A percentile compares a stretch with the other conserved stretches of the same genome.
These are phyloP conservation scores for Pherbina coryleti DNA, from an alignment of 2,888 invertebrate genomes.

Conservation along the genomic window DNA sequence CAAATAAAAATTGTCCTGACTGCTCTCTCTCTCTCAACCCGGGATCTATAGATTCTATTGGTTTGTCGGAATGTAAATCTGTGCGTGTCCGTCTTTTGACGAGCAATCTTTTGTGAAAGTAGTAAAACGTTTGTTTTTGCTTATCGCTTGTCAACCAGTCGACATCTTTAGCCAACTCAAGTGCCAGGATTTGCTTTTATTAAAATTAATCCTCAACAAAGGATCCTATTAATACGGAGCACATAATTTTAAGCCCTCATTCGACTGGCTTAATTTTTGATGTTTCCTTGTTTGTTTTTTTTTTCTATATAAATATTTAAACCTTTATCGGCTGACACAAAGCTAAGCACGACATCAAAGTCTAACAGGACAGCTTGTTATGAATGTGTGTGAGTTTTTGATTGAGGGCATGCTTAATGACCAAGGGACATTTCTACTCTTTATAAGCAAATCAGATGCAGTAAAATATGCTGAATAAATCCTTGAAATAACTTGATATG, in stretches of 20 bases:
- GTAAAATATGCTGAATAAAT: not conserved
- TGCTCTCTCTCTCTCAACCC: no score
- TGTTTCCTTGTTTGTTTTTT: not conserved
- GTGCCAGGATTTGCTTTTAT: slow-evolving; percentile 3
- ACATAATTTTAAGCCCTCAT: not conserved
- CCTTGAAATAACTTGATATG: not conserved
- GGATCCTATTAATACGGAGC: not conserved
- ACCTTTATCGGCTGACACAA: slow-evolving; percentile 16
- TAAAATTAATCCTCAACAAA: slow-evolving; percentile 1
- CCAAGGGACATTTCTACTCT: slow-evolving; percentile 9
- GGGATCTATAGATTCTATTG: no score
- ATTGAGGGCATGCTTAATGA: slow-evolving; percentile 3
- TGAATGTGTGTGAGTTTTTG: not conserved
- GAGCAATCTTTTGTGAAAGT: no score
- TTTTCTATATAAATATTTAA: not conserved
- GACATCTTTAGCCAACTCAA: not conserved
- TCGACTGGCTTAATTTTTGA: not conserved
- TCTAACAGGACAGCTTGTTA: not conserved
- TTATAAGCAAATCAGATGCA: slow-evolving; percentile 20
- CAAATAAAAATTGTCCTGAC: no score
- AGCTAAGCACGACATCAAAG: not conserved
- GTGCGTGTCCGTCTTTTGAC: no score
- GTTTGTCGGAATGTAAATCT: no score
- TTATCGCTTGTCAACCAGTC: not conserved
- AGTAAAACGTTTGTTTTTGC: not conserved